phyloP scores from a whole-genome alignment of 2,113 vertebrate genomes.

The Carettochelys insculpta region DNA sequence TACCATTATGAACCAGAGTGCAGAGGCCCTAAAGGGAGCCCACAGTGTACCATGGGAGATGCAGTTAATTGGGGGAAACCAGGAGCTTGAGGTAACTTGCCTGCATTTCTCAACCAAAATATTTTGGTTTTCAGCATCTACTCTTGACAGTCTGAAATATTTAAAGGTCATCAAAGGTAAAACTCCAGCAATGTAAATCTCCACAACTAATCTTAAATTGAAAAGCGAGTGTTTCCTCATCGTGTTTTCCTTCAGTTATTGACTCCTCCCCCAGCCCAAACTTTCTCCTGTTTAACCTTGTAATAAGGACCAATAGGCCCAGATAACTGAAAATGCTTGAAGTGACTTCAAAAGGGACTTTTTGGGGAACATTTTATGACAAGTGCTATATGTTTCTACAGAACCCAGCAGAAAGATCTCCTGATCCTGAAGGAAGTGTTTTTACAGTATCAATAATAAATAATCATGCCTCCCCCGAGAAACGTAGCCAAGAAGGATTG shows the following conservation, averaged over 20 bases:
- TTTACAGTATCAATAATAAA: background rate
- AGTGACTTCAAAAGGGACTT: background rate
- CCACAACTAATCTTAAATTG: background rate
- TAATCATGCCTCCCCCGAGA: background rate
- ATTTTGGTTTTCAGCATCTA: background rate
- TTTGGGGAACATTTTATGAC: background rate
- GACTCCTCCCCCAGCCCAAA: background rate
- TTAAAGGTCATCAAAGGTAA: background rate
- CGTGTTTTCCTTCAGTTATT: background rate
- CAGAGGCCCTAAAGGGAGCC: accelerated
- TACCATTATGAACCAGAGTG: background rate
- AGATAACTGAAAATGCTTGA: background rate
- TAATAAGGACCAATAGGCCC: background rate
- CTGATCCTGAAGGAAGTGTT: background rate
- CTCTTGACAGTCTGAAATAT: background rate
- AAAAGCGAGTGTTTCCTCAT: background rate
- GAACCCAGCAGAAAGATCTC: background rate
- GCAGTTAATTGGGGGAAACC: background rate
- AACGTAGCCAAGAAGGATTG: background rate
- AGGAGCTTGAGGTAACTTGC: background rate
- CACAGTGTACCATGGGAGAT: background rate
- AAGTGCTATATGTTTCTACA: background rate
- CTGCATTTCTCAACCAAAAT: background rate
- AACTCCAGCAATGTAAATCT: background rate
- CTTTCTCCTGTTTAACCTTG: background rate